Base-by-base conservation (phyloP, 2,797 vertebrate genomes). In the Menidia menidia region DNA sequence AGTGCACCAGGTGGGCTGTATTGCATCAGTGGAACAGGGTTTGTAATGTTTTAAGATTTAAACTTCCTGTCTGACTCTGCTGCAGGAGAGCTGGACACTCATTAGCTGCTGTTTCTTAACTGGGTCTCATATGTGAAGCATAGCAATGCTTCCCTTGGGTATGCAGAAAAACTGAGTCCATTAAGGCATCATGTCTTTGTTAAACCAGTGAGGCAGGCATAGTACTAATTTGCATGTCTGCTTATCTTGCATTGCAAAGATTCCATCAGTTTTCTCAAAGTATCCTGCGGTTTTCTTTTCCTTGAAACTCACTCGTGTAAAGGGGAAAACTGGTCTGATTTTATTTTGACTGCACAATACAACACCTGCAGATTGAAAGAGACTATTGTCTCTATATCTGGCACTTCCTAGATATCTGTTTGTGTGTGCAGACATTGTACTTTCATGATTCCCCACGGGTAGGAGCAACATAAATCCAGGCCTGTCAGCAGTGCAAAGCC, bases 291-390 rank as follows among this genome's bases (percentile, higher is more conserved):
- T 63, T 70, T 51, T 30, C n/a, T 62, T 58, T 80, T 51, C n/a
- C 45, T 67, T 44, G 31, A 72, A 74, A 19, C 13, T 68, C 39
- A 64, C 72, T 64, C 16, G 39, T 65, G 71, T 35, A 25, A 3
- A 43, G 32, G 57, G 52, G 60, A 65, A 80, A 82, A 78, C 43
- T 80, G 73, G 78, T 78, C 76, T 82, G 72, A 74, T 86, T 87
- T 84, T 68, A 62, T 82, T 88, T 75, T 54, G 54, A 59, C 68
- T 70, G 51, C 62, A 77, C 67, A 78, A 75, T 65, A 51, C 70
- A 75, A 77, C 75, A 81, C 88, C 83, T 81, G 80, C 72, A 77
- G 25, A 66, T 71, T 80, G 64, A 87, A 84, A 78, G 63, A 72
- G 48, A 43, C 15, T 16, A 78, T 82, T 84, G 75, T 84, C 50